Percentiles rank a stretch among this genome's conserved stretches.
These are phyloP conservation scores for Pterois miles DNA, from an alignment of 2,797 vertebrate species.

Conservation along the genomic window DNA sequence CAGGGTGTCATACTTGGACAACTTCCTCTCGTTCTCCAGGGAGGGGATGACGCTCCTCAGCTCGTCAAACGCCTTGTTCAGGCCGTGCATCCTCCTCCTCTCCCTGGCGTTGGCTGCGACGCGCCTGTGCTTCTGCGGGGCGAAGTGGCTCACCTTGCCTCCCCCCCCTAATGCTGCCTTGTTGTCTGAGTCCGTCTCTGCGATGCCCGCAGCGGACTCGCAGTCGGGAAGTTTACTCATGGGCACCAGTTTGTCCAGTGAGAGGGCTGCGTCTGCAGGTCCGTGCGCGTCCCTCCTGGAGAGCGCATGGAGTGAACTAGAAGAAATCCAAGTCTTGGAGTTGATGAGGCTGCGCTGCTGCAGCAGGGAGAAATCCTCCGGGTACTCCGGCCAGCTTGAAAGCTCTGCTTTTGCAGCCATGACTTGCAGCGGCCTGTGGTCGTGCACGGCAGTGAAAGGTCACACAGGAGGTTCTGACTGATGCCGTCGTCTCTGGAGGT, in stretches of 20 bases:
- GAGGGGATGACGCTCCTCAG: constrained; percentile 87
- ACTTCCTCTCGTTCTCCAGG: constrained; percentile 85
- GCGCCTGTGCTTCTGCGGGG: constrained; percentile 81
- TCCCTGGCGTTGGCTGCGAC: constrained; percentile 88
- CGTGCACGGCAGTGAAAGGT: constrained; percentile 24
- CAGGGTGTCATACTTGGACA: constrained; percentile 88
- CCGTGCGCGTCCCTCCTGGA: constrained; percentile 63
- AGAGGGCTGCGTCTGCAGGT: constrained; percentile 43
- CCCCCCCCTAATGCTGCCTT: constrained; percentile 23
- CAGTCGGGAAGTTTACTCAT: constrained; percentile 44
- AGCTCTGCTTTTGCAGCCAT: constrained; percentile 78
- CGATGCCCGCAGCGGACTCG: constrained; percentile 10
- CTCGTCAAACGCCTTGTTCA: constrained; percentile 87
- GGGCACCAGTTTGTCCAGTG: constrained; percentile 63
- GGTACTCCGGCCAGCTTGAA: constrained; percentile 77
- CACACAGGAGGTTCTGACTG: constrained; percentile 31
- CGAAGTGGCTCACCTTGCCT: constrained; percentile 44
- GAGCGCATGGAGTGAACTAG: constrained; percentile 55
- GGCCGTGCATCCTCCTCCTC: constrained; percentile 87
- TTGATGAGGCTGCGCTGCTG: constrained; percentile 72
- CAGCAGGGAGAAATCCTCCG: constrained; percentile 67
- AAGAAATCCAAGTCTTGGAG: constrained; percentile 78
- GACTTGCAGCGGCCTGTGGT: constrained; percentile 30
- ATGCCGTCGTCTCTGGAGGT: constrained; percentile 34
- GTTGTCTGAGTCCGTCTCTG: constrained; percentile 28